Evolutionary conservation across 1,140 invertebrate species (phyloP).

Genomic region (Babylonia areolata): DNA sequence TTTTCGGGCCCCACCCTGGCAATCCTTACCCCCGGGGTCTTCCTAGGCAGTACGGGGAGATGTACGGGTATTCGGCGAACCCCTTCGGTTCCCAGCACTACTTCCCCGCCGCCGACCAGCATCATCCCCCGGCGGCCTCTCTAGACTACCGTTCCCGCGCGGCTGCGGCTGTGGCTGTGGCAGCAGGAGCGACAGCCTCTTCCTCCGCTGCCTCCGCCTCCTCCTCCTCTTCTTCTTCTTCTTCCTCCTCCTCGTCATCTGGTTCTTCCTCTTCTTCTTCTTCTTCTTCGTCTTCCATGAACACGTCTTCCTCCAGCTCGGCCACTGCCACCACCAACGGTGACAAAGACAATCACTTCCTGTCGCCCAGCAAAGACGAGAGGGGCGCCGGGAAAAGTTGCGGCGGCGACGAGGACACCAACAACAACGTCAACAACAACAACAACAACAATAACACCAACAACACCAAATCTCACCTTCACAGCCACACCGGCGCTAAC

Average conservation of each 20-base stretch:
- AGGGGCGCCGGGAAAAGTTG: not conserved
- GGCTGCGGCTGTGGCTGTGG: not conserved
- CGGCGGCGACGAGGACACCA: slow-evolving; percentile 13
- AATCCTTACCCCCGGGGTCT: slow-evolving; percentile 42
- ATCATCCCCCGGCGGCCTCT: slow-evolving; percentile 7
- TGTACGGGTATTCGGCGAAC: slow-evolving; percentile 42
- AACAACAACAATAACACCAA: slow-evolving; percentile 3
- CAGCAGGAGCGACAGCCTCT: too few relatives aligned
- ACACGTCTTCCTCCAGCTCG: not conserved
- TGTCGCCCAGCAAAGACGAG: slow-evolving; percentile 23
- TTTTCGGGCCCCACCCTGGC: slow-evolving; percentile 51
- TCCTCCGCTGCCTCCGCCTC: not conserved
- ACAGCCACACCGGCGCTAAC: not conserved
- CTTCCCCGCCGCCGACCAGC: slow-evolving; percentile 35
- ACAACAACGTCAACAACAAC: slow-evolving; percentile 14
- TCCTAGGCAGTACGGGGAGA: slow-evolving; percentile 40
- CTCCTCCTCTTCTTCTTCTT: slow-evolving; percentile 3
- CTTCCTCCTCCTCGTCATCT: not conserved
- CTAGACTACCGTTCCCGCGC: slow-evolving; percentile 28
- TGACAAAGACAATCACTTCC: slow-evolving; percentile 34
- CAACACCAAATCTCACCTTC: not conserved
- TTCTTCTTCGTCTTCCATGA: too few relatives aligned
- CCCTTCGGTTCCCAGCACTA: slow-evolving; percentile 31
- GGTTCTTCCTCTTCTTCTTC: not conserved
- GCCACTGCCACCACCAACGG: not conserved